Percentiles rank a stretch among this genome's conserved stretches.
Conservation (phyloP, 2,797 vertebrate genomes). For the Florisuga fusca region DNA sequence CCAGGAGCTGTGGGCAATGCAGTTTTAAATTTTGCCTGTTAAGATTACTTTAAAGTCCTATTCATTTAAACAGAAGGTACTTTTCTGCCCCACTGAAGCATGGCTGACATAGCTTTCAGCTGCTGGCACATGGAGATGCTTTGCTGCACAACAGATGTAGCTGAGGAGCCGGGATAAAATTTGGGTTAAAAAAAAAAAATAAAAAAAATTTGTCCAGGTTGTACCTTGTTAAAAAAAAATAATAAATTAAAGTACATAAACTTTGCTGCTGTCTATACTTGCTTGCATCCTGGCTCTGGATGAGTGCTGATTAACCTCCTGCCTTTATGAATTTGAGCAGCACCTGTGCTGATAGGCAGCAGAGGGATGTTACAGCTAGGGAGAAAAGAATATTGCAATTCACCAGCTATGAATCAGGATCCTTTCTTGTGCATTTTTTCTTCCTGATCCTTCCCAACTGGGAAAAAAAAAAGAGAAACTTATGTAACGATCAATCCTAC, state of each 20-base stretch:
- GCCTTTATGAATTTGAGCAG: background rate
- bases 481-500: background rate
- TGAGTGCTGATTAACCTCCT: background rate
- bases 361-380: background rate
- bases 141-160: background rate
- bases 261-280: background rate
- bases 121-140: background rate
- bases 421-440: fast-evolving
- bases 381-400: background rate
- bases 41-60: background rate
- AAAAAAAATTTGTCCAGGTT: background rate
- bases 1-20: background rate
- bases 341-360: background rate
- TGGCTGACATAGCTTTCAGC: background rate
- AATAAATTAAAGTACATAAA: background rate
- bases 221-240: no score
- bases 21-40: background rate
- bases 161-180: background rate
- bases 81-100: slow-evolving; percentile 51
- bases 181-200: background rate
- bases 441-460: background rate
- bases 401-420: background rate
- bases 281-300: background rate
- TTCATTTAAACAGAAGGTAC: slow-evolving; percentile 35
- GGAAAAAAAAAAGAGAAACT: background rate